phyloP scores from a whole-genome alignment of 1,140 invertebrate species.

The Drosophila obscura region DNA sequence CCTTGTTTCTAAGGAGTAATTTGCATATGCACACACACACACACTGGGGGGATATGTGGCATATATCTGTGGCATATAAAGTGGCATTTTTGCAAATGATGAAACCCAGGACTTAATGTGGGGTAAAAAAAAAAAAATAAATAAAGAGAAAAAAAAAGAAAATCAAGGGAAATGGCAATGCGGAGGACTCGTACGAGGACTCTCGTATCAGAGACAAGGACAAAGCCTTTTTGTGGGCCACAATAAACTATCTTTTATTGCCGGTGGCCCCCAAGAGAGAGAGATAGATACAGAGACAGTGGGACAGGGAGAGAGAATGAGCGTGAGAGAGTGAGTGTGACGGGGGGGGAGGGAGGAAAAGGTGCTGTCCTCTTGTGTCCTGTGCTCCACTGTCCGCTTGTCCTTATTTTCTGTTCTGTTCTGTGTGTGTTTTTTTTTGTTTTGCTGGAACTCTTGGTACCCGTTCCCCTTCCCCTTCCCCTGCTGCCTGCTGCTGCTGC shows the following conservation, averaged over 20 bases:
- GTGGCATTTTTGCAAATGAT: constrained; percentile 56
- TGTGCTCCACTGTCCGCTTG: constrained; percentile 18
- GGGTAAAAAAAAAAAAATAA: constrained; percentile 40
- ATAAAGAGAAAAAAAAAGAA: too few relatives aligned
- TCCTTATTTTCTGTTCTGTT: constrained; percentile 11
- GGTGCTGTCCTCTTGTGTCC: constrained; percentile 21
- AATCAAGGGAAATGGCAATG: constrained; percentile 19
- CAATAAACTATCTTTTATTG: constrained; percentile 72
- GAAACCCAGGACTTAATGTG: constrained; percentile 31
- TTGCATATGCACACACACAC: constrained; percentile 37
- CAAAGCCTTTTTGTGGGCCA: constrained; percentile 50
- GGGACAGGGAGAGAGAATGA: not conserved
- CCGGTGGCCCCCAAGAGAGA: constrained; percentile 3
- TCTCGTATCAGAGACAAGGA: constrained; percentile 33
- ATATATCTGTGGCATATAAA: constrained; percentile 42
- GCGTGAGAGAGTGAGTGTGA: not conserved
- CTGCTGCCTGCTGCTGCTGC: too few relatives aligned
- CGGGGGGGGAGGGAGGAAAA: not conserved
- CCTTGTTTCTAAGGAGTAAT: not conserved
- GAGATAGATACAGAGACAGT: constrained; percentile 5
- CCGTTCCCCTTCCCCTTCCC: too few relatives aligned
- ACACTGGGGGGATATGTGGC: constrained; percentile 18
- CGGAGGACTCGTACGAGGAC: constrained; percentile 5
- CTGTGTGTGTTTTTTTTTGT: not conserved
- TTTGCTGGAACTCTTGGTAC: too few relatives aligned